Conservation (phyloP, 2,113 vertebrate genomes). For the Melanostigma gelatinosum region DNA sequence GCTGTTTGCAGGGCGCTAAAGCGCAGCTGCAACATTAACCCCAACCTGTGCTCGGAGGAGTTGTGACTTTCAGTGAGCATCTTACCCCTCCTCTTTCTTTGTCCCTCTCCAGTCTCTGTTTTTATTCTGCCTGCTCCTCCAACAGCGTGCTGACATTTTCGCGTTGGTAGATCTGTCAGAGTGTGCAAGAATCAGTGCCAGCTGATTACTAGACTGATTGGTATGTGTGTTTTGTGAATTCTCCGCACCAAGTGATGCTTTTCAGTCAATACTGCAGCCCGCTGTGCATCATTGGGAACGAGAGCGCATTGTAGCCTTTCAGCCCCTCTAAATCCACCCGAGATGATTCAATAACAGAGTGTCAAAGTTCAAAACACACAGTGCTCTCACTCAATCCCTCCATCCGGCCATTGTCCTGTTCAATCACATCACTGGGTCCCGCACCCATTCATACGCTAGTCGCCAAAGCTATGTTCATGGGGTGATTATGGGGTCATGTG, state of each 20-base stretch:
- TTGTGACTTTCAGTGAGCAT: constrained; percentile 33
- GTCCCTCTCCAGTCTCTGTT: constrained; percentile 10
- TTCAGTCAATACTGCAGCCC: constrained; percentile 26
- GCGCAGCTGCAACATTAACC: constrained; percentile 53
- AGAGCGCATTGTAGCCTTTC: constrained; percentile 45
- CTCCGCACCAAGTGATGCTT: constrained; percentile 21
- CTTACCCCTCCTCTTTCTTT: constrained; percentile 22
- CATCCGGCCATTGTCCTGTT: constrained; percentile 40
- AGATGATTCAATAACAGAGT: constrained; percentile 50
- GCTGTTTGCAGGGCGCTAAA: constrained; percentile 32
- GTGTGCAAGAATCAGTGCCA: constrained; percentile 47
- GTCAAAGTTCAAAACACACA: constrained; percentile 67
- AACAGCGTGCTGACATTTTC: constrained; percentile 69
- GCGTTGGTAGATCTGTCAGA: constrained; percentile 54
- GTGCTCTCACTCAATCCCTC: constrained; percentile 44
- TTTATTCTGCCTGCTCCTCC: constrained; percentile 1
- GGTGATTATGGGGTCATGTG: background rate
- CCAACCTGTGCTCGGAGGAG: constrained; percentile 20
- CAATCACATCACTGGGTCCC: constrained; percentile 47
- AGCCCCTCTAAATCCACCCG: constrained; percentile 52
- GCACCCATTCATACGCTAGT: background rate
- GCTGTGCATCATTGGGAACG: constrained; percentile 42
- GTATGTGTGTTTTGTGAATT: constrained; percentile 41
- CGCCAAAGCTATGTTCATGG: background rate
- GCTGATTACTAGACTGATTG: constrained; percentile 27